Conservation (phyloP, 1,140 invertebrate genomes). For the Drosophila quadrilineata region DNA sequence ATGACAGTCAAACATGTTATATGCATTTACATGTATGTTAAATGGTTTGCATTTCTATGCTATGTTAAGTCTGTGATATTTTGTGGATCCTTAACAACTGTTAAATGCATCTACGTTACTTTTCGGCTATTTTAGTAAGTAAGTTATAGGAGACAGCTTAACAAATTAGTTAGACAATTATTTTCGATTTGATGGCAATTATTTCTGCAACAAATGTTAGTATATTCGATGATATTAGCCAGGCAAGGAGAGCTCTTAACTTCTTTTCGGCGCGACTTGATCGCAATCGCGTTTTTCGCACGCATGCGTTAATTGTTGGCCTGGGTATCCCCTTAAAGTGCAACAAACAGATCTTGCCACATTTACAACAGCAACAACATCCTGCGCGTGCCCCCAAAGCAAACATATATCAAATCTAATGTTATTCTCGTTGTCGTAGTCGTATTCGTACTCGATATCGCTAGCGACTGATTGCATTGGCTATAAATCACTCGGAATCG, state of each 20-base stretch:
- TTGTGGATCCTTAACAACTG: no score
- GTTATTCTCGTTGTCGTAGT: no score
- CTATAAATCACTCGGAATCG: conserved; percentile 69
- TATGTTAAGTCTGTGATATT: no score
- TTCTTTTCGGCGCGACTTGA: no score
- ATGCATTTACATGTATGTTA: no score
- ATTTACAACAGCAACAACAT: conserved; percentile 46
- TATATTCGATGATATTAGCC: background rate
- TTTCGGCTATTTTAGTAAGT: background rate
- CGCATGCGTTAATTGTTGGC: conserved; percentile 76
- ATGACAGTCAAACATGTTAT: no score
- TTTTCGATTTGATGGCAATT: no score
- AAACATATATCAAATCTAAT: conserved; percentile 78
- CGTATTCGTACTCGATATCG: conserved; percentile 72
- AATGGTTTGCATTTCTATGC: no score
- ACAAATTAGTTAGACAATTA: no score
- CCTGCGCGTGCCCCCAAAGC: conserved; percentile 76
- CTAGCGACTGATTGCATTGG: conserved; percentile 66
- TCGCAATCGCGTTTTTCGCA: conserved; percentile 58
- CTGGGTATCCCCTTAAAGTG: conserved; percentile 40
- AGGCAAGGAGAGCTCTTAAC: no score
- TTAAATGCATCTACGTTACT: no score
- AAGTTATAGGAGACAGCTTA: background rate
- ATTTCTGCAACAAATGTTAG: background rate
- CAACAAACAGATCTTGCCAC: conserved; percentile 20